These are phyloP conservation scores for Drosophila pseudoobscura DNA, from an alignment of 1,140 invertebrate genomes.

Conservation along the genomic window DNA sequence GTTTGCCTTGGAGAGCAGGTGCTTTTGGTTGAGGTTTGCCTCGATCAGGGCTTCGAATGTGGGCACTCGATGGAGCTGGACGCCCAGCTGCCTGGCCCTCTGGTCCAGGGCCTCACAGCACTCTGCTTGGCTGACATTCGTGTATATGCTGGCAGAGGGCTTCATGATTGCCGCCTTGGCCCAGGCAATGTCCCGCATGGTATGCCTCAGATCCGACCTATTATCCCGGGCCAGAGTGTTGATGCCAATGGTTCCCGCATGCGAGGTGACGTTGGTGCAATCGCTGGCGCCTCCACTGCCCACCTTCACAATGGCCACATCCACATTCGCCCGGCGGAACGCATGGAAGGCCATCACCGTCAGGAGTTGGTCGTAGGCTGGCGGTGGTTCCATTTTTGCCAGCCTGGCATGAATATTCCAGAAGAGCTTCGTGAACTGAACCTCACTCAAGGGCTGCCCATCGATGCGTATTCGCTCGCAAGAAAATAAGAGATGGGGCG, in stretches of 20 bases:
- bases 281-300: conserved; percentile 98
- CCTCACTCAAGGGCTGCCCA: conserved; percentile 89
- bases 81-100: conserved; percentile 87
- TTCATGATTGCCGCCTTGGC: conserved; percentile 95
- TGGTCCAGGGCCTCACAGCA: conserved; percentile 89
- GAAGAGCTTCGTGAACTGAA: conserved; percentile 92
- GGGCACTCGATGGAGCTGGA: conserved; percentile 76
- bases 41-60: conserved; percentile 41
- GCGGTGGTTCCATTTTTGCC: conserved; percentile 88
- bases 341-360: conserved; percentile 96
- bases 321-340: conserved; percentile 93
- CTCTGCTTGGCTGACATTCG: conserved; percentile 87
- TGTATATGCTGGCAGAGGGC: conserved; percentile 92
- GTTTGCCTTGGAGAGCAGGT: conserved; percentile 47
- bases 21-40: conserved; percentile 30
- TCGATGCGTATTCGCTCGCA: conserved; percentile 97
- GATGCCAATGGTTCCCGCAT: conserved; percentile 93
- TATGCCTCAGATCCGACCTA: conserved; percentile 92
- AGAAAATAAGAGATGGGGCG: conserved; percentile 96
- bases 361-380: conserved; percentile 96
- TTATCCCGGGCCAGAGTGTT: conserved; percentile 89
- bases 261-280: conserved; percentile 93
- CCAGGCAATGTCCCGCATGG: conserved; percentile 94
- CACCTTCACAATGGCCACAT: conserved; percentile 98
- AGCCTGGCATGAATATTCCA: conserved; percentile 89